phyloP scores from a whole-genome alignment of 2,113 vertebrate genomes.

The Phylloscopus trochiloides region DNA sequence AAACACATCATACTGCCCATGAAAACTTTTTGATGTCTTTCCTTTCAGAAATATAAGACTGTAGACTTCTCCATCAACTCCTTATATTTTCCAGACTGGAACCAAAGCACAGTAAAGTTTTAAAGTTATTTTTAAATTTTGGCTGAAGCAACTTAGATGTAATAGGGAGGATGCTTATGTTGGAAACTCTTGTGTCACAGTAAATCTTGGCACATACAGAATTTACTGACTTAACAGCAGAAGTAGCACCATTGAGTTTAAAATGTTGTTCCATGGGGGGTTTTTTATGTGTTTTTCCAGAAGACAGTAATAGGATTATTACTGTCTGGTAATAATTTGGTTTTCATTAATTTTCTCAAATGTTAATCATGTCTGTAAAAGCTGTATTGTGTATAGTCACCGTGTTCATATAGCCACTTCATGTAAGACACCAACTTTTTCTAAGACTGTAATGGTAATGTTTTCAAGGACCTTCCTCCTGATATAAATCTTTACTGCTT shows the following conservation, averaged over 20 bases:
- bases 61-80: not conserved
- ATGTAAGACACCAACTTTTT: not conserved
- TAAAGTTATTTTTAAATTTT: slow-evolving; percentile 67
- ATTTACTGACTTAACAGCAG: slow-evolving; percentile 44
- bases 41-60: not conserved
- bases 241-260: slow-evolving; percentile 42
- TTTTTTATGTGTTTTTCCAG: slow-evolving; percentile 4
- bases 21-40: not conserved
- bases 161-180: slow-evolving; percentile 41
- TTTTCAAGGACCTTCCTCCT: not conserved
- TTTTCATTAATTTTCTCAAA: slow-evolving; percentile 24
- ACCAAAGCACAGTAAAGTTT: slow-evolving; percentile 29
- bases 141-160: slow-evolving; percentile 57
- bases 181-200: slow-evolving; percentile 75
- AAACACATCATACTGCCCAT: not conserved
- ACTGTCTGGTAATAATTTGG: slow-evolving; percentile 13
- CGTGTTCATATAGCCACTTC: not conserved
- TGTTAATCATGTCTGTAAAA: slow-evolving; percentile 3
- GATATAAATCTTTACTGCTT: not conserved
- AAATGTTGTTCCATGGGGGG: slow-evolving; percentile 12
- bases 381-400: not conserved
- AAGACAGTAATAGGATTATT: slow-evolving; percentile 39
- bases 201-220: slow-evolving; percentile 55
- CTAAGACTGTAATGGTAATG: not conserved
- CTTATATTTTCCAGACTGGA: slow-evolving; percentile 53